These are phyloP conservation scores for Chloroceryle inda DNA, from an alignment of 2,797 vertebrate species.

Conservation along the genomic window DNA sequence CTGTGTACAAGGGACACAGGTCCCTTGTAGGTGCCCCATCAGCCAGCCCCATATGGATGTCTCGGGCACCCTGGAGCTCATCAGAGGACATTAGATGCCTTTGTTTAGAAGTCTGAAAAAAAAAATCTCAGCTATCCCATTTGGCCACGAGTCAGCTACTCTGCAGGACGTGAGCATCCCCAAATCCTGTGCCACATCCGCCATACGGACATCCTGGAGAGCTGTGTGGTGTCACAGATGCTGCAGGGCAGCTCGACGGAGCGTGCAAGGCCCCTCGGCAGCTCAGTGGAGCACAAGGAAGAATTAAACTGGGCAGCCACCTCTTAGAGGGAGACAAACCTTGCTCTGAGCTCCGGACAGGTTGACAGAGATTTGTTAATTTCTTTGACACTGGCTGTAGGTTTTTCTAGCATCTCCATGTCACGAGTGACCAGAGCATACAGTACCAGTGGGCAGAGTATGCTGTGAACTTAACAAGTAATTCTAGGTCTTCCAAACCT, in stretches of 20 bases:
- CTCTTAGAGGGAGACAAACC: background rate
- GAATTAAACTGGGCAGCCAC: background rate
- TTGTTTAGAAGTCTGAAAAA: background rate
- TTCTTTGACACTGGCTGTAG: background rate
- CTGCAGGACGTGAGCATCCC: background rate
- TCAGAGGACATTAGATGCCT: background rate
- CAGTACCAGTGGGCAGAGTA: background rate
- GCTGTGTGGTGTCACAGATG: background rate
- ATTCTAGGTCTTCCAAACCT: background rate
- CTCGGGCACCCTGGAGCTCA: background rate
- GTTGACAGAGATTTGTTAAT: background rate
- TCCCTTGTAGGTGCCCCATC: rapidly evolving
- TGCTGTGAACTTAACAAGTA: background rate
- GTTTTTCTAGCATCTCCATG: background rate
- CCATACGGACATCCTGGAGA: background rate
- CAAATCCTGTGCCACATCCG: background rate
- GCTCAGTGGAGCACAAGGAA: background rate
- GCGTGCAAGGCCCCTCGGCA: background rate
- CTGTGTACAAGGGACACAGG: background rate
- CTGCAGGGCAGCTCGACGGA: background rate
- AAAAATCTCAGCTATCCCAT: background rate
- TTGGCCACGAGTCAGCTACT: background rate
- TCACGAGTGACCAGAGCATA: background rate
- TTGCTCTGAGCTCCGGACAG: background rate
- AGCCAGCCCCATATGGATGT: background rate